Percentiles rank a stretch among this genome's conserved stretches.
Evolutionary conservation across 1,140 invertebrate genomes (phyloP).

Genomic region (Metopolophium dirhodum): DNA sequence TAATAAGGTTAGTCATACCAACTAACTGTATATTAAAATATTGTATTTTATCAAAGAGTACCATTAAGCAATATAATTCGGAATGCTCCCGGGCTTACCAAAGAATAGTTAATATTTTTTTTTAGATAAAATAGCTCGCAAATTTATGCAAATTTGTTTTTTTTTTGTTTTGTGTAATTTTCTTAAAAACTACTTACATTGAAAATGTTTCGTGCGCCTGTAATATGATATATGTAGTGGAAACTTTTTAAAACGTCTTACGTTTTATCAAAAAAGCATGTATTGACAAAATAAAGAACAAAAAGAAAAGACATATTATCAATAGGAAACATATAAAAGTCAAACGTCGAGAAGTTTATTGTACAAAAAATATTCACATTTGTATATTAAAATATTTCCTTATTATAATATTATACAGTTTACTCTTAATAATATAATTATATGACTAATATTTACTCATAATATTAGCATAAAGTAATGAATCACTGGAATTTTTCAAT

Average conservation of each 20-base stretch:
- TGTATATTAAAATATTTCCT: background rate
- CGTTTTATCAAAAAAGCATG: background rate
- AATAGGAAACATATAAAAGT: background rate
- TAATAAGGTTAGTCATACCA: background rate
- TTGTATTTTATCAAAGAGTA: background rate
- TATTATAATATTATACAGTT: background rate
- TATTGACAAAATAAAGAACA: background rate
- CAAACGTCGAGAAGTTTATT: background rate
- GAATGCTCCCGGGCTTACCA: background rate
- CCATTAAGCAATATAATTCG: background rate
- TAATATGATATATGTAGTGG: background rate
- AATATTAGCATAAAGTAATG: background rate
- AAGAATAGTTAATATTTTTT: background rate
- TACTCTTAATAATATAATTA: background rate
- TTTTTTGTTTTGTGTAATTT: background rate
- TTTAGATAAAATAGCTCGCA: background rate
- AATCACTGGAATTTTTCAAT: background rate
- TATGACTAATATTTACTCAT: conserved; percentile 2
- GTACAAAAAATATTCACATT: background rate
- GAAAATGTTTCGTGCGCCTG: background rate
- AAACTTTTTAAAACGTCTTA: background rate
- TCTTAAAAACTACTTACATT: background rate
- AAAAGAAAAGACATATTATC: background rate
- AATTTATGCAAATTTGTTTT: background rate
- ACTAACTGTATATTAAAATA: background rate